These are phyloP conservation scores for Melanotaenia maccullochi DNA, from an alignment of 2,797 vertebrate genomes.

Conservation along the genomic window DNA sequence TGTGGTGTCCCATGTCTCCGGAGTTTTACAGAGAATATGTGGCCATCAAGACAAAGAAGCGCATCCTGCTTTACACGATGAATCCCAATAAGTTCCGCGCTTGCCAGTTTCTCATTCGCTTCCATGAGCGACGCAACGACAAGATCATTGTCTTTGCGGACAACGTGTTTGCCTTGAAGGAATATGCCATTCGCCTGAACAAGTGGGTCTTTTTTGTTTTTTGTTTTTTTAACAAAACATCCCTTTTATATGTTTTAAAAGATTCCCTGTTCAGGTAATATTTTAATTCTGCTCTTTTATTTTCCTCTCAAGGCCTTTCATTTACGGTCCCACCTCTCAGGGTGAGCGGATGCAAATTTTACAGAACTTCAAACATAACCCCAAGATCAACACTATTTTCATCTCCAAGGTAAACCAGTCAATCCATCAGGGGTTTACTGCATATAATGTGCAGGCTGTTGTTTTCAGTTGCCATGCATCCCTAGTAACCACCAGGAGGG, in stretches of 20 bases:
- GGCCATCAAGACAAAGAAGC: constrained; percentile 96
- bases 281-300: constrained; percentile 18
- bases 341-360: constrained; percentile 98
- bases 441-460: neutral
- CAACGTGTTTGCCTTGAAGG: constrained; percentile 97
- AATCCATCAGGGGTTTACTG: neutral
- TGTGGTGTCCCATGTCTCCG: constrained; percentile 99
- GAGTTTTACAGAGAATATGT: constrained; percentile 98
- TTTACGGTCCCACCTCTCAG: constrained; percentile 97
- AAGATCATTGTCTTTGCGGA: constrained; percentile 99
- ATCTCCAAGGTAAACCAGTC: constrained; percentile 91
- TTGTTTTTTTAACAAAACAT: neutral
- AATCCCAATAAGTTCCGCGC: constrained; percentile 99
- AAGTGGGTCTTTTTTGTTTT: constrained; percentile 83
- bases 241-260: neutral
- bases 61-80: constrained; percentile 97
- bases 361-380: constrained; percentile 99
- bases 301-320: constrained; percentile 87
- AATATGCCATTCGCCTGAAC: constrained; percentile 94
- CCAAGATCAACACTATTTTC: constrained; percentile 99
- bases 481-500: neutral
- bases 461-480: neutral
- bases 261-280: neutral
- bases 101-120: constrained; percentile 98
- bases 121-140: constrained; percentile 97